A percentile compares a stretch with the other conserved stretches of the same genome.
Conservation (phyloP, 2,888 invertebrate species). For the Drosophila peninsularis region DNA sequence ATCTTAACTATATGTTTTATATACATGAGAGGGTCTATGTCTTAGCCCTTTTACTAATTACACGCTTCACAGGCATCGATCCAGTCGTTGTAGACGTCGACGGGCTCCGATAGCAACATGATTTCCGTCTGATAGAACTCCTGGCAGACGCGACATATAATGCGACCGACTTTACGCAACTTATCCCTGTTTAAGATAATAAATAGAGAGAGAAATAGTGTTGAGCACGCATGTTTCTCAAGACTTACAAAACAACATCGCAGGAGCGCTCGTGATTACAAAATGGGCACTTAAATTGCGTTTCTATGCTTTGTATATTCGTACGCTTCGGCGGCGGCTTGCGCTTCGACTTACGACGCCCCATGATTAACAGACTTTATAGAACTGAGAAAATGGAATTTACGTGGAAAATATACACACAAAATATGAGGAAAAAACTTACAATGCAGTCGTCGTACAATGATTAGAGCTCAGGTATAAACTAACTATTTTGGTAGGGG, state of each 20-base stretch:
- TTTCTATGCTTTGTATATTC: constrained; percentile 95
- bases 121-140: constrained; percentile 98
- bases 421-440: constrained; percentile 3
- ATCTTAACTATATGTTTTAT: background rate
- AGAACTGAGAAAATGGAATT: background rate
- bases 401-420: background rate
- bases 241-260: constrained; percentile 98
- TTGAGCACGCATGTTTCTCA: no score
- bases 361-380: constrained; percentile 87
- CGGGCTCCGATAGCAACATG: constrained; percentile 97
- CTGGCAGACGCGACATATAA: constrained; percentile 96
- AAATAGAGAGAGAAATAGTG: no score
- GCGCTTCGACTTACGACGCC: constrained; percentile 97
- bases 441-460: constrained; percentile 1
- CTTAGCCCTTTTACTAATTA: constrained; percentile 86
- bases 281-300: constrained; percentile 99
- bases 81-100: constrained; percentile 99
- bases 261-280: constrained; percentile 99
- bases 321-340: constrained; percentile 97
- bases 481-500: constrained; percentile 4
- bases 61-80: constrained; percentile 97
- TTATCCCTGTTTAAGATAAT: constrained; percentile 90
- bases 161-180: constrained; percentile 94
- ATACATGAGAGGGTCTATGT: background rate
- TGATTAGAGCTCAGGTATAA: background rate